A percentile compares a stretch with the other conserved stretches of the same genome.
Conservation (phyloP, 2,797 vertebrate species). For the Astyanax mexicanus region DNA sequence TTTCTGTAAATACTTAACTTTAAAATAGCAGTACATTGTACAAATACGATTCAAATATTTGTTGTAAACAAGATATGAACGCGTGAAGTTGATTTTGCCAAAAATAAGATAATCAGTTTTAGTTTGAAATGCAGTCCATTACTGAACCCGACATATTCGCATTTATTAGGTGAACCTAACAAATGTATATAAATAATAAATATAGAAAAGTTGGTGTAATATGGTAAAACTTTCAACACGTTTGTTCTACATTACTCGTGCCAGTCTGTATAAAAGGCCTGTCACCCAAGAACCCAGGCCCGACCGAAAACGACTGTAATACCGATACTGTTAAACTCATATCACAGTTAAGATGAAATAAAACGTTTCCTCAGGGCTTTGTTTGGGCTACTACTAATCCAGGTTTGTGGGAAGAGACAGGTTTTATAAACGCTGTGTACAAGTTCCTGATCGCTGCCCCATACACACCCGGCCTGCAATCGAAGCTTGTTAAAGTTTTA, state of each 20-base stretch:
- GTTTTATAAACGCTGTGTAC: conserved; percentile 30
- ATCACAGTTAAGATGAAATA: conserved; percentile 30
- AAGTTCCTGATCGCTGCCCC: background rate
- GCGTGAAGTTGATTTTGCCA: no score
- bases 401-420: conserved; percentile 26
- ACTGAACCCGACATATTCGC: no score
- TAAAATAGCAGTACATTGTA: no score
- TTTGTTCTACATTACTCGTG: background rate
- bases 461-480: conserved; percentile 21
- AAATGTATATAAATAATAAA: background rate
- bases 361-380: conserved; percentile 31
- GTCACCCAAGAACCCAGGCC: background rate
- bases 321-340: conserved; percentile 5
- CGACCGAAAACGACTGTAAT: background rate
- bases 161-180: no score
- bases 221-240: background rate
- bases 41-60: no score
- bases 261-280: background rate
- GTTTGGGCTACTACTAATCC: conserved; percentile 1
- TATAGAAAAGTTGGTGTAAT: background rate
- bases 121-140: no score
- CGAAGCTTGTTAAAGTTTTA: conserved; percentile 42
- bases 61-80: no score
- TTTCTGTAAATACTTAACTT: no score
- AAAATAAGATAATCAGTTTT: no score